Percentiles rank a stretch among this genome's conserved stretches.
Evolutionary conservation across 2,113 vertebrate genomes (phyloP).

Genomic region (Cebus imitator): DNA sequence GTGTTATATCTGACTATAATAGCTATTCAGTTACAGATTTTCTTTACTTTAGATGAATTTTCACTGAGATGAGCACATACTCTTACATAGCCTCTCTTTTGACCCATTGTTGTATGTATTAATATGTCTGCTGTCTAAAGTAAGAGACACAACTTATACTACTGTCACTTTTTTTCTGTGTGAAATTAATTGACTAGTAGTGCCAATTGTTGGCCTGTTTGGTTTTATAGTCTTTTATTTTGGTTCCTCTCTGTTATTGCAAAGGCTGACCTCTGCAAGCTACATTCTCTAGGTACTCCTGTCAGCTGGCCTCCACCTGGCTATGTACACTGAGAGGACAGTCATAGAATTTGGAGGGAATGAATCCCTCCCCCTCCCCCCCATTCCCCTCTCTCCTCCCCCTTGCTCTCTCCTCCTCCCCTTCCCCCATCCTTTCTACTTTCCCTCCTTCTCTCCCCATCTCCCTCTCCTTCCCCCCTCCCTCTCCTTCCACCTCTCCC

Average conservation of each 20-base stretch:
- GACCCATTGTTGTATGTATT: neutral
- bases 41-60: neutral
- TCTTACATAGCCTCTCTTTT: neutral
- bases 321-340: neutral
- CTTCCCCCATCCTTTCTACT: rapidly evolving
- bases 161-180: neutral
- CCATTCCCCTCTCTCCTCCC: rapidly evolving
- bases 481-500: rapidly evolving
- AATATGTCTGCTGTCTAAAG: neutral
- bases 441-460: rapidly evolving
- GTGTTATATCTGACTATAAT: rapidly evolving
- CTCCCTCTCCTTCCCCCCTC: too few relatives aligned
- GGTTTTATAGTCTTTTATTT: neutral
- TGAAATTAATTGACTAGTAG: neutral
- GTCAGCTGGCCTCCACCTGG: neutral
- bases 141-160: neutral
- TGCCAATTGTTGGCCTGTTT: neutral
- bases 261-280: neutral
- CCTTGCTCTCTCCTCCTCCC: too few relatives aligned
- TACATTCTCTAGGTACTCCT: neutral
- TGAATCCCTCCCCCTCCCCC: too few relatives aligned
- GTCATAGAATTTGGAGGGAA: neutral
- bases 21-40: neutral
- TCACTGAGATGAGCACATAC: neutral
- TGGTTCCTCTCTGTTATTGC: neutral